phyloP scores from a whole-genome alignment of 1,140 invertebrate genomes.

The Drosophila equinoxialis region DNA sequence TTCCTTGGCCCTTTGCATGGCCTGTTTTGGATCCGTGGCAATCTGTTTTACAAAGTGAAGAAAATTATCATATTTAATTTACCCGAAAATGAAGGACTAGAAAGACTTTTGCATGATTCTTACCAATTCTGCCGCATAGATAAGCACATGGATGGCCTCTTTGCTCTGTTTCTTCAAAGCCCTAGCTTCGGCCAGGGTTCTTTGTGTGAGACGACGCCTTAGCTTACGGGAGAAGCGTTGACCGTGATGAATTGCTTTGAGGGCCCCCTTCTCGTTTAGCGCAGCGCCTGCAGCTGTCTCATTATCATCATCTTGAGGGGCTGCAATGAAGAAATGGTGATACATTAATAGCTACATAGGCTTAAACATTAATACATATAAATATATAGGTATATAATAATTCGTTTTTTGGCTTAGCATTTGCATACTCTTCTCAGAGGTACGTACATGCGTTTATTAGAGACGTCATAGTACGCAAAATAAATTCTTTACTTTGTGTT shows the following conservation, averaged over 20 bases:
- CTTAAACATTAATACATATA: no score
- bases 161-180: constrained; percentile 90
- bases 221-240: constrained; percentile 88
- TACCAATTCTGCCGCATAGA: constrained; percentile 90
- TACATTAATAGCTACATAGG: constrained; percentile 13
- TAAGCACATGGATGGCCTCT: constrained; percentile 89
- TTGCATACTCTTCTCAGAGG: not conserved
- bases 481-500: not conserved
- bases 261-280: constrained; percentile 72
- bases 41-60: constrained; percentile 83
- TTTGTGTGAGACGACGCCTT: constrained; percentile 88
- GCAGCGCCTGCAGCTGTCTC: constrained; percentile 32
- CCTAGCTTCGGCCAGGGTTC: constrained; percentile 89
- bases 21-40: constrained; percentile 89
- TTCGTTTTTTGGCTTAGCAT: constrained; percentile 3
- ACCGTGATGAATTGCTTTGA: constrained; percentile 89
- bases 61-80: not conserved
- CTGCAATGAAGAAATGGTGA: constrained; percentile 35
- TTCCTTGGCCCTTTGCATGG: constrained; percentile 88
- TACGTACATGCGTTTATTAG: not conserved
- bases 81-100: not conserved
- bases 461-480: not conserved
- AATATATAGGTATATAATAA: not conserved
- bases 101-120: constrained; percentile 51
- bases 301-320: constrained; percentile 68